Evolutionary conservation across 2,113 vertebrate genomes (phyloP).

Genomic region (Oryzias woworae): DNA sequence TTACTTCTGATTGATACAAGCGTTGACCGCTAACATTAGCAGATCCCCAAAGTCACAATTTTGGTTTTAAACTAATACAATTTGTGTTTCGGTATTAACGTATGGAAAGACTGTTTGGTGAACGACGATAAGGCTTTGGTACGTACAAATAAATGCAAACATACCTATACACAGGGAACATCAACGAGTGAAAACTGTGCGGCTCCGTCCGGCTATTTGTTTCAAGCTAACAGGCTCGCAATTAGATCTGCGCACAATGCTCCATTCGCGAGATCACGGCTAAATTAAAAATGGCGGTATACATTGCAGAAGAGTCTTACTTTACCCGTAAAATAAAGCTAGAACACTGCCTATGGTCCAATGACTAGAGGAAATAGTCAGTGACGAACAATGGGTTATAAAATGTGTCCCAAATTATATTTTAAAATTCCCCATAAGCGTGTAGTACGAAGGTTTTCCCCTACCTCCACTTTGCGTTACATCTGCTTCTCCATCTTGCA

Average conservation of each 20-base stretch:
- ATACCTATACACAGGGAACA: constrained; percentile 38
- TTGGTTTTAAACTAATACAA: constrained; percentile 6
- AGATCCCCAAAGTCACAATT: constrained; percentile 40
- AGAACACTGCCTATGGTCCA: background rate
- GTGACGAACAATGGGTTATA: background rate
- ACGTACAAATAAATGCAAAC: constrained; percentile 12
- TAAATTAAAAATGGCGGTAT: constrained; percentile 86
- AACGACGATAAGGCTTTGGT: constrained; percentile 1
- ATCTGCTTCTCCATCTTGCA: constrained; percentile 84
- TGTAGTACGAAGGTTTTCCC: constrained; percentile 50
- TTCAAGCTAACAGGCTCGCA: constrained; percentile 55
- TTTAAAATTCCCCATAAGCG: constrained; percentile 6
- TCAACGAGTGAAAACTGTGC: background rate
- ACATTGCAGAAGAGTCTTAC: constrained; percentile 68
- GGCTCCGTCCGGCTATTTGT: constrained; percentile 20
- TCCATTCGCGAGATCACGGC: constrained; percentile 67
- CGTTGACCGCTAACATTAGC: constrained; percentile 32
- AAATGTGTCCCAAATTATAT: background rate
- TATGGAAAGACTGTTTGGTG: background rate
- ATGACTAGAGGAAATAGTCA: background rate
- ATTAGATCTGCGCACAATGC: constrained; percentile 68
- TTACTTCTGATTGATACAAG: constrained; percentile 29
- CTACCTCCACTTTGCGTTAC: constrained; percentile 79
- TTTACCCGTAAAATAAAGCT: constrained; percentile 48
- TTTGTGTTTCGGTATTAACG: background rate